phyloP scores from a whole-genome alignment of 2,113 vertebrate genomes.

The Mobula hypostoma region DNA sequence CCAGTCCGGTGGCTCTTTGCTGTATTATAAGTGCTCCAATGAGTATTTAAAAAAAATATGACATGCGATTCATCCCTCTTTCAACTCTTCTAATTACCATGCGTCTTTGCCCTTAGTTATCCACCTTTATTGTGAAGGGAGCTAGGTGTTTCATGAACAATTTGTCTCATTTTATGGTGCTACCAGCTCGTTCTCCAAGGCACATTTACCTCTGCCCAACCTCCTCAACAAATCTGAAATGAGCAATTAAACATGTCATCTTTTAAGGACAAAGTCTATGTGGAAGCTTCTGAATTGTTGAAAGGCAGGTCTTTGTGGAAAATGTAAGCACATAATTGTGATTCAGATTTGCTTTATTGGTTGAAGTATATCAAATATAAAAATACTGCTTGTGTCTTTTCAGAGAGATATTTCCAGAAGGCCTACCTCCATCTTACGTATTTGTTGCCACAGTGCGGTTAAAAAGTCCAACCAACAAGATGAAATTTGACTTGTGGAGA shows the following conservation, averaged over 20 bases:
- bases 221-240: not conserved
- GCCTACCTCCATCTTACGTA: slow-evolving; percentile 66
- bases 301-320: not conserved
- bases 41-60: too few species aligned
- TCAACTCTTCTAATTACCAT: too few species aligned
- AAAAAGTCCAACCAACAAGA: slow-evolving; percentile 45
- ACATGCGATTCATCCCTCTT: too few species aligned
- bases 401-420: slow-evolving; percentile 68
- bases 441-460: slow-evolving; percentile 64
- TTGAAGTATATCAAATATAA: not conserved
- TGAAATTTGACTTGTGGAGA: slow-evolving; percentile 62
- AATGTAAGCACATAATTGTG: not conserved
- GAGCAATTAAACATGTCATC: not conserved
- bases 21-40: too few species aligned
- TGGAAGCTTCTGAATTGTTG: not conserved
- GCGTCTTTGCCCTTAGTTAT: too few species aligned
- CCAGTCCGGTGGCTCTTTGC: too few species aligned
- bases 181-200: too few species aligned
- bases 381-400: not conserved
- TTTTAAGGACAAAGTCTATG: not conserved
- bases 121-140: too few species aligned
- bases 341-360: not conserved
- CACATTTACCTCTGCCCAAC: too few species aligned
- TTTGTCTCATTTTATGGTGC: too few species aligned
- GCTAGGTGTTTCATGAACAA: too few species aligned